Evolutionary conservation across 1,140 invertebrate species (phyloP).

Genomic region (Homalodisca vitripennis): DNA sequence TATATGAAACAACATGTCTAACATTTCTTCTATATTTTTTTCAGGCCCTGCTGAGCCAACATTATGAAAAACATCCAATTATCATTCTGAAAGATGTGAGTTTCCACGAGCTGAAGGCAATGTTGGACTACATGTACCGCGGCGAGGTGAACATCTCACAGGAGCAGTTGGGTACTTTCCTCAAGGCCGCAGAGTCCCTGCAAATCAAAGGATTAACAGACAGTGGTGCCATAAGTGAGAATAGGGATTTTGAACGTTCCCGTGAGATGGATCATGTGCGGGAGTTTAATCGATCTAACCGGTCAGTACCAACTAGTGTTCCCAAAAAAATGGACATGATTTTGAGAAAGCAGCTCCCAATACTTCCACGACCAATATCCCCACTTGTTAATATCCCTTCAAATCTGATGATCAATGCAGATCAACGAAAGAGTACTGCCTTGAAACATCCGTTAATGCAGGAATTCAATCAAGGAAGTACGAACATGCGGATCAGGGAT

Average conservation of each 20-base stretch:
- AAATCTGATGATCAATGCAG: neutral
- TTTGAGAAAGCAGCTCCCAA: slow-evolving; percentile 4
- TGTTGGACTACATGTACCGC: slow-evolving; percentile 94
- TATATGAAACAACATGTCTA: too few relatives aligned
- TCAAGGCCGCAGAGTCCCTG: slow-evolving; percentile 87
- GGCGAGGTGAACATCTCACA: slow-evolving; percentile 93
- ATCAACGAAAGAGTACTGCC: neutral
- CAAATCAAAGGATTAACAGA: slow-evolving; percentile 92
- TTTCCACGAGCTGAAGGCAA: slow-evolving; percentile 85
- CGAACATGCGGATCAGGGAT: slow-evolving; percentile 7
- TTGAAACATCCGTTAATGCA: neutral
- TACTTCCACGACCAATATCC: neutral
- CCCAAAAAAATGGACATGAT: slow-evolving; percentile 3
- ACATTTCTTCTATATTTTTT: slow-evolving; percentile 51
- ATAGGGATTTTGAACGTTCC: slow-evolving; percentile 11
- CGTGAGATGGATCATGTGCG: slow-evolving; percentile 16
- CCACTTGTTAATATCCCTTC: neutral
- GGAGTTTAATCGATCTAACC: neutral
- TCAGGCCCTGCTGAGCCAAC: slow-evolving; percentile 78
- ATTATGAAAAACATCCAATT: slow-evolving; percentile 88
- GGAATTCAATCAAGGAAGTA: slow-evolving; percentile 12
- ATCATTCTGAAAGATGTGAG: slow-evolving; percentile 90
- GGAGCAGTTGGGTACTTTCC: slow-evolving; percentile 81
- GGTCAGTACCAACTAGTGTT: neutral
- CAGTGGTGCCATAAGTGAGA: slow-evolving; percentile 44